These are phyloP conservation scores for Diarsia brunnea DNA, from an alignment of 2,888 invertebrate species.

Conservation along the genomic window DNA sequence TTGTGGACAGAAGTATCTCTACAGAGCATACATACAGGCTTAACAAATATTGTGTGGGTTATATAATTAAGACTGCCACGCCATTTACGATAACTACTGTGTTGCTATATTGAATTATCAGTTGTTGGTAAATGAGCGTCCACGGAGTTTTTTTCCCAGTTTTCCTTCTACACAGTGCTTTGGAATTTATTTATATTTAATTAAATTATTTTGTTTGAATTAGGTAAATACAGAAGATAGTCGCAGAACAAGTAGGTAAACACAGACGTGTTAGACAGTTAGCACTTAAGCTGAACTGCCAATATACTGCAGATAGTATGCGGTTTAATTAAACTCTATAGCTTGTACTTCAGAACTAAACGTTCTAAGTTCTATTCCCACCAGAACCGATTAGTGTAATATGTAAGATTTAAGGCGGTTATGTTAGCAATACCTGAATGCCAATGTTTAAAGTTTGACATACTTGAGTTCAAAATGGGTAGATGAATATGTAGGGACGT, in stretches of 20 bases:
- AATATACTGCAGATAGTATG: conserved; percentile 9
- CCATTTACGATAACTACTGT: not conserved
- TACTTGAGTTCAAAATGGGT: not conserved
- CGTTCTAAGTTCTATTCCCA: not conserved
- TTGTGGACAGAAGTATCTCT: not conserved
- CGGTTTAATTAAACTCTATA: conserved; percentile 17
- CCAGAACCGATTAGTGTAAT: not conserved
- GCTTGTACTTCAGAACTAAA: not conserved
- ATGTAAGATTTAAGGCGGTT: too few species aligned
- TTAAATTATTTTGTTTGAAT: not conserved
- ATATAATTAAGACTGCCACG: not conserved
- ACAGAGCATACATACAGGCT: not conserved
- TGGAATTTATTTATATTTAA: too few species aligned
- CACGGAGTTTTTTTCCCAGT: not conserved
- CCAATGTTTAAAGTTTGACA: too few species aligned
- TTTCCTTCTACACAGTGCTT: not conserved
- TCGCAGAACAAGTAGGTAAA: not conserved
- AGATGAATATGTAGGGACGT: too few species aligned
- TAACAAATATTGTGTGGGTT: not conserved
- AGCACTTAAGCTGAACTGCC: conserved; percentile 14
- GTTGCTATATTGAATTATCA: not conserved
- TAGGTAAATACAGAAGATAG: not conserved
- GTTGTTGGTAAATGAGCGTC: not conserved
- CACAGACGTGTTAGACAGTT: not conserved
- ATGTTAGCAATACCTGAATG: too few species aligned